A percentile compares a stretch with the other conserved stretches of the same genome.
phyloP scores from a whole-genome alignment of 2,888 invertebrate species.

The Cheilosia grossa region DNA sequence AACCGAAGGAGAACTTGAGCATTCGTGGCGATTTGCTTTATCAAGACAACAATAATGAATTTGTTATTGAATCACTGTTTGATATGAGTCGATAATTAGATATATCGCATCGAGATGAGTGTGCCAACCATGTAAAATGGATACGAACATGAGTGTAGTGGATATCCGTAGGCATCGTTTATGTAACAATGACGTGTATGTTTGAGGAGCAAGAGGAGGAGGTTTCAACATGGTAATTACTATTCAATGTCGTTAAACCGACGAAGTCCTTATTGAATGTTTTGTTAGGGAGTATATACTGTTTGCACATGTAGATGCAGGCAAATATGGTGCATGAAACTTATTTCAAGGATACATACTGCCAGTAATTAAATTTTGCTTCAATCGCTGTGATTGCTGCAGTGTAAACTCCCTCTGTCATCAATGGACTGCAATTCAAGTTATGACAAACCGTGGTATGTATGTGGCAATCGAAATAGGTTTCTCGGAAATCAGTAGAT shows the following conservation, averaged over 20 bases:
- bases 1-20: not conserved
- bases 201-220: not conserved
- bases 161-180: not conserved
- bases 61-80: constrained; percentile 57
- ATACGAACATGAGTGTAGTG: not conserved
- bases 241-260: constrained; percentile 15
- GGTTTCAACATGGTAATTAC: constrained; percentile 17
- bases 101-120: not conserved
- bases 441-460: not conserved
- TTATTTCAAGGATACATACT: not conserved
- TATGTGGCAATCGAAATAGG: not conserved
- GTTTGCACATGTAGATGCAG: constrained; percentile 1
- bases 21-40: constrained; percentile 10
- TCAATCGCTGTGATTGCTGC: no score
- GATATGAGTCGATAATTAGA: constrained; percentile 29
- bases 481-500: constrained; percentile 6
- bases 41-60: constrained; percentile 44
- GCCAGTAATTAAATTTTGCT: no score
- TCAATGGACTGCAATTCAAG: no score
- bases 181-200: constrained; percentile 13
- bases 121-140: not conserved
- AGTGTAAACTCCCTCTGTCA: no score
- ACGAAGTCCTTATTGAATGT: constrained; percentile 1
- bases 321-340: constrained; percentile 3
- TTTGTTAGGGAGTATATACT: not conserved